A percentile compares a stretch with the other conserved stretches of the same genome.
Evolutionary conservation across 2,113 vertebrate species (phyloP).

Genomic region (Amia ocellicauda): DNA sequence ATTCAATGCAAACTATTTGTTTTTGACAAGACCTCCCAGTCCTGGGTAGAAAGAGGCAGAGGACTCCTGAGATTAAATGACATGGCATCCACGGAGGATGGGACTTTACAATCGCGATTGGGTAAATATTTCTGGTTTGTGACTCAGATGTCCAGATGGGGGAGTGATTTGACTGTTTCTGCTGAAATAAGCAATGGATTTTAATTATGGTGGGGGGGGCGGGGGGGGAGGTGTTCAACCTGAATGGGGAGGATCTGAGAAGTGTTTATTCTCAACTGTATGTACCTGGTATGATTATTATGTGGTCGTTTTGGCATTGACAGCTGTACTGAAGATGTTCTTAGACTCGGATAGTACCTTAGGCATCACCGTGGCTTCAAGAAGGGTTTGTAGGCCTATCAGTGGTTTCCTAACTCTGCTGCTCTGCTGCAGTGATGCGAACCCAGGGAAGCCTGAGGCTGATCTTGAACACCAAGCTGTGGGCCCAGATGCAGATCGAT

Average conservation of each 20-base stretch:
- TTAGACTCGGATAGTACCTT: too few species aligned
- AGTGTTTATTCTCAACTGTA: too few species aligned
- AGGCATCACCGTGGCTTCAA: too few species aligned
- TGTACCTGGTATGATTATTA: too few species aligned
- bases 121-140: too few species aligned
- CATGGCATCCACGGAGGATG: conserved; percentile 92
- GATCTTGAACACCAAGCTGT: conserved; percentile 98
- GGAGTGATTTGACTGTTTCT: neutral
- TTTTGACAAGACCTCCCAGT: conserved; percentile 95
- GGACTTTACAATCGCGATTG: conserved; percentile 88
- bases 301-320: too few species aligned
- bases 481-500: conserved; percentile 98
- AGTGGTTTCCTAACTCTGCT: too few species aligned
- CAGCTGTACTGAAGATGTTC: too few species aligned
- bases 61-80: conserved; percentile 95
- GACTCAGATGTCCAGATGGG: too few species aligned
- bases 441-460: conserved; percentile 94
- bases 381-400: too few species aligned
- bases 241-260: neutral
- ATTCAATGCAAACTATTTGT: conserved; percentile 98
- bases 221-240: neutral
- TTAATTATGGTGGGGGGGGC: neutral
- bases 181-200: neutral
- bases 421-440: conserved; percentile 88
- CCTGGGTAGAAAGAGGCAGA: conserved; percentile 95